phyloP scores from a whole-genome alignment of 2,113 vertebrate species.

The Mungos mungo region DNA sequence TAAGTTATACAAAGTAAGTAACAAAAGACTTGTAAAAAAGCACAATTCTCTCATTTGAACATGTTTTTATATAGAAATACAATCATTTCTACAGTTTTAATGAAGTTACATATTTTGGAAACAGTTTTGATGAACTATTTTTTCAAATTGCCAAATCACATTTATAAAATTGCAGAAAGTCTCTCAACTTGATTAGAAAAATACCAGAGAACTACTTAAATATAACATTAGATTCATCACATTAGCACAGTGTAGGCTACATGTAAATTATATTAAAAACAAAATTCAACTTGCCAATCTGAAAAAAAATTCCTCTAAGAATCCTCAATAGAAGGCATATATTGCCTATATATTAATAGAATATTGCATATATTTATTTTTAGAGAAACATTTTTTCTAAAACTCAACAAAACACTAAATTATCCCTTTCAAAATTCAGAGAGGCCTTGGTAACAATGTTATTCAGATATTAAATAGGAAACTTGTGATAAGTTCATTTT shows the following conservation, averaged over 20 bases:
- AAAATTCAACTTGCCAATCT: not conserved
- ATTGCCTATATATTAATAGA: not conserved
- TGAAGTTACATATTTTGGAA: conserved; percentile 46
- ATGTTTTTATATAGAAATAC: not conserved
- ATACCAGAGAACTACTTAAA: conserved; percentile 15
- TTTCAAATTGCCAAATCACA: conserved; percentile 34
- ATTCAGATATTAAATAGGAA: not conserved
- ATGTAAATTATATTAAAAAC: conserved; percentile 30
- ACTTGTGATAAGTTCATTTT: not conserved
- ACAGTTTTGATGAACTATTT: conserved; percentile 47
- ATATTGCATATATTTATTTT: not conserved
- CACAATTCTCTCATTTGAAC: not conserved
- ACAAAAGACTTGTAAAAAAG: not conserved
- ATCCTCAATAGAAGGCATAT: not conserved
- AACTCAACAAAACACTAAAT: not conserved
- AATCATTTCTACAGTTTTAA: conserved; percentile 30
- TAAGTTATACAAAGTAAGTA: not conserved
- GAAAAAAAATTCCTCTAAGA: not conserved
- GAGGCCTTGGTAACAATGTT: not conserved
- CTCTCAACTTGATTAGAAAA: conserved; percentile 58
- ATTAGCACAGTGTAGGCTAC: not conserved
- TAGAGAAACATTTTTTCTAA: not conserved
- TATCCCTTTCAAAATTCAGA: not conserved
- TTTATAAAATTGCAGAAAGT: conserved; percentile 42
- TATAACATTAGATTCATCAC: conserved; percentile 31